phyloP scores from a whole-genome alignment of 2,888 invertebrate species.

The Germaria angustata region DNA sequence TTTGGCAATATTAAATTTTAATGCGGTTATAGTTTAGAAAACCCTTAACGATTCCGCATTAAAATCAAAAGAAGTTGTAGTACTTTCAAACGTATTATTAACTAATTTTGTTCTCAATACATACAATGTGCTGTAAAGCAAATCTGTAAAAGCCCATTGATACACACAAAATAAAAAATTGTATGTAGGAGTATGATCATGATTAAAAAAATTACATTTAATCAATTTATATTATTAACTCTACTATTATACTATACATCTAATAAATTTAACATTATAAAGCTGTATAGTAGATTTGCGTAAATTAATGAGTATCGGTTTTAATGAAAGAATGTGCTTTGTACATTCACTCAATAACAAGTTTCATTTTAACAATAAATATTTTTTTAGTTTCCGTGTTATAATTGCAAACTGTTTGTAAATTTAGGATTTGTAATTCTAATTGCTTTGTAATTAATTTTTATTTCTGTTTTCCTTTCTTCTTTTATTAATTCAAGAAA shows the following conservation, averaged over 20 bases:
- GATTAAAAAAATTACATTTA: not conserved
- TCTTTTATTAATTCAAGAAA: constrained; percentile 23
- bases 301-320: constrained; percentile 12
- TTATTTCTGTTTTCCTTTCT: not conserved
- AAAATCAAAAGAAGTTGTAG: no score
- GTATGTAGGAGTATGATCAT: not conserved
- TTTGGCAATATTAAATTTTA: no score
- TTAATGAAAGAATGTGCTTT: not conserved
- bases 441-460: not conserved
- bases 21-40: no score
- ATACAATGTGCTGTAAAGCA: not conserved
- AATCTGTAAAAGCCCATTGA: no score
- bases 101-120: not conserved
- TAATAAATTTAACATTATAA: not conserved
- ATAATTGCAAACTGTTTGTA: constrained; percentile 6
- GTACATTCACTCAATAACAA: not conserved
- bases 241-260: not conserved
- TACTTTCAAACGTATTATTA: no score
- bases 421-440: constrained; percentile 20
- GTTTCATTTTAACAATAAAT: not conserved
- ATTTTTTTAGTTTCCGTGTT: constrained; percentile 6
- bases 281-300: not conserved
- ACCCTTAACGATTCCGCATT: no score
- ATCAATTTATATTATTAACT: not conserved
- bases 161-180: not conserved